These are phyloP conservation scores for Riparia riparia DNA, from an alignment of 2,113 vertebrate species.

Conservation along the genomic window DNA sequence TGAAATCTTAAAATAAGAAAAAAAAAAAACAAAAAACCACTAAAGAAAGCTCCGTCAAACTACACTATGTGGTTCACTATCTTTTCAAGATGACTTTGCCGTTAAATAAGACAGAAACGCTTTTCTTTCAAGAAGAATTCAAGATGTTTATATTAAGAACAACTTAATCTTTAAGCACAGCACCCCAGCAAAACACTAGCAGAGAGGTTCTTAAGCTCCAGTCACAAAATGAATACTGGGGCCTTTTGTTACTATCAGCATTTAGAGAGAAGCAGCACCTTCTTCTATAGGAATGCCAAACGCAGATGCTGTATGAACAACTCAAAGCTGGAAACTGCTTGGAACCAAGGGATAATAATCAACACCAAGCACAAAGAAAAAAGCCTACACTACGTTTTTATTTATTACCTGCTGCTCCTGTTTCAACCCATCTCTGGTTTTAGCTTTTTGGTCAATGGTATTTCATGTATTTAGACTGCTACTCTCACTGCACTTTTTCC, in stretches of 20 bases:
- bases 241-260: neutral
- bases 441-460: neutral
- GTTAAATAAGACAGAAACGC: neutral
- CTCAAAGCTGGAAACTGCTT: neutral
- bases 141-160: neutral
- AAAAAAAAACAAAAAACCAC: neutral
- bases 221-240: neutral
- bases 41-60: neutral
- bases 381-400: neutral
- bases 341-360: neutral
- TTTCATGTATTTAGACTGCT: neutral
- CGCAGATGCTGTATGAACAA: neutral
- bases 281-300: neutral
- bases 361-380: neutral
- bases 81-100: neutral
- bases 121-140: neutral
- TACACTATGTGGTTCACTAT: neutral
- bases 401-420: slow-evolving; percentile 2
- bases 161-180: neutral
- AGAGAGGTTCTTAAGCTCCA: neutral
- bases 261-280: neutral
- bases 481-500: neutral
- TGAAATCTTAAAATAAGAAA: neutral
- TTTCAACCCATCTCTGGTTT: neutral
- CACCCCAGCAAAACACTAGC: neutral